Evolutionary conservation across 2,888 invertebrate species (phyloP), one percentile per base, ranked within the genome.

Genomic region (Diploptera punctata): DNA sequence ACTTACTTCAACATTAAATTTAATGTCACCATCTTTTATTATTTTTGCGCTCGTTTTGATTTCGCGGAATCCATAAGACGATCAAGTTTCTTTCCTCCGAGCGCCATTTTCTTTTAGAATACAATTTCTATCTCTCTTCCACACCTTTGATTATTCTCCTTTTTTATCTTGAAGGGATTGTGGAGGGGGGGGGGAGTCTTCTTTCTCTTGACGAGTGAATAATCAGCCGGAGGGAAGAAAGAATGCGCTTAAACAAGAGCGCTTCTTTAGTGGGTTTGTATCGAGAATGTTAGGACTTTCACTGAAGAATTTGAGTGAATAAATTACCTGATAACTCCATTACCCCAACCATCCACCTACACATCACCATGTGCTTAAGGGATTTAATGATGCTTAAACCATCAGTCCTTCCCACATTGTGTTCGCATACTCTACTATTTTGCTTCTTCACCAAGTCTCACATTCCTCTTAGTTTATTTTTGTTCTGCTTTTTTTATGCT

Each of bases 271-370:
- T 29, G 29, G 52, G 29, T 29, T 29, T 57, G 57, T 57, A 57
- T 57, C 57, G 57, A 57, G 57, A 26, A 57, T 57, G 57, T 57
- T 29, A 29, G 57, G 57, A 57, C 29, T 57, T 31, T 31, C n/a
- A 57, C 13, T 29, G 57, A 57, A 57, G 57, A 57, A 57, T 57
- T 57, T 57, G 24, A 57, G 29, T 57, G 57, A 29, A 57, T 57
- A 57, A 57, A 57, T 57, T 57, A 57, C 57, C 57, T 57, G 57
- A 57, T 57, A 57, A 57, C 57, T 57, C 57, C 7, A 57, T 57
- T 57, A 57, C 57, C 2, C 57, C 19, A 24, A 24, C 5, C 52
- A 52, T 52, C 24, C 52, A 52, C 52, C 52, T 52, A 52, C 47
- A 18, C 52, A 24, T 52, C 52, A 52, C 21, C 52, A 24, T 21